Evolutionary conservation across 2,888 invertebrate genomes (phyloP).

Genomic region (Pollenia angustigena): DNA sequence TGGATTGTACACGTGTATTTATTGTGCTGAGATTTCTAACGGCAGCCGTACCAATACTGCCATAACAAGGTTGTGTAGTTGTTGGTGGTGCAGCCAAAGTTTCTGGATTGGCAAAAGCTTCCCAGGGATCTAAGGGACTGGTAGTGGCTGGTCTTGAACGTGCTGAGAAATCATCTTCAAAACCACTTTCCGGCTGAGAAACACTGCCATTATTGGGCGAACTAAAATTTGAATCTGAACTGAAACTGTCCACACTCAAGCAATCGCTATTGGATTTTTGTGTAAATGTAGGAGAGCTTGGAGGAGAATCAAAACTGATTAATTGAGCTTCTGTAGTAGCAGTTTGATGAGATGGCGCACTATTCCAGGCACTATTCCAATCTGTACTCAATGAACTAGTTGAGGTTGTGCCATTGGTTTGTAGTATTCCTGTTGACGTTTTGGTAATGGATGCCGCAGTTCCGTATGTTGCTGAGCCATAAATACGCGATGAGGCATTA

Average conservation of each 20-base stretch:
- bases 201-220: slow-evolving; percentile 86
- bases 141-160: slow-evolving; percentile 84
- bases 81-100: slow-evolving; percentile 74
- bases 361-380: slow-evolving; percentile 81
- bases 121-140: slow-evolving; percentile 83
- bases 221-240: slow-evolving; percentile 89
- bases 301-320: slow-evolving; percentile 89
- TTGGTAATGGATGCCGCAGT: slow-evolving; percentile 40
- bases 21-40: slow-evolving; percentile 79
- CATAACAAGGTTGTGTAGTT: slow-evolving; percentile 69
- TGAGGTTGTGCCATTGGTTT: slow-evolving; percentile 30
- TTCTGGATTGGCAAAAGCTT: slow-evolving; percentile 76
- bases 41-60: slow-evolving; percentile 82
- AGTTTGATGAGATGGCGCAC: slow-evolving; percentile 65
- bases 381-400: slow-evolving; percentile 48
- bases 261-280: slow-evolving; percentile 91
- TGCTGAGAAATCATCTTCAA: slow-evolving; percentile 90
- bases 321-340: slow-evolving; percentile 84
- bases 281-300: slow-evolving; percentile 90
- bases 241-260: slow-evolving; percentile 90
- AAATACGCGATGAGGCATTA: slow-evolving; percentile 77
- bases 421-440: slow-evolving; percentile 44
- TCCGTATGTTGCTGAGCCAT: slow-evolving; percentile 80
- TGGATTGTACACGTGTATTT: slow-evolving; percentile 79
- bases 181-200: slow-evolving; percentile 91